These are phyloP conservation scores for Lepidocyrtinus sp. DNA, from an alignment of 2,888 invertebrate species.

Conservation along the genomic window DNA sequence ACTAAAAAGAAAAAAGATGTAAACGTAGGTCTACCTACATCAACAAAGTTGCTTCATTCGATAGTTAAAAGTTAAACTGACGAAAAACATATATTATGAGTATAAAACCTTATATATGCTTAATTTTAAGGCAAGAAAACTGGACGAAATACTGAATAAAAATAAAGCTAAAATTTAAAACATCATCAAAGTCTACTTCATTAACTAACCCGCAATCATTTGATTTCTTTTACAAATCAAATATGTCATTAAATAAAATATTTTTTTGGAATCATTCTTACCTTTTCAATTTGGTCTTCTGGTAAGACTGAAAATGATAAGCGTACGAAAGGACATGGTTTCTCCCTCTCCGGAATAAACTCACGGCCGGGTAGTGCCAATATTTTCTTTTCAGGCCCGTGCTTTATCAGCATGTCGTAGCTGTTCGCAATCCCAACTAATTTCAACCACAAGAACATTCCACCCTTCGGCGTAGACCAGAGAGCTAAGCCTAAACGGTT, in stretches of 20 bases:
- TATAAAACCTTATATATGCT: too few species aligned
- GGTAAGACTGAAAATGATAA: constrained; percentile 81
- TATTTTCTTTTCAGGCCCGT: constrained; percentile 80
- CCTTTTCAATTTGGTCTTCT: constrained; percentile 78
- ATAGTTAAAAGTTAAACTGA: too few species aligned
- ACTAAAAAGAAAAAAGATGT: too few species aligned
- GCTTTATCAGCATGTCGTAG: constrained; percentile 81
- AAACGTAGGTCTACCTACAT: too few species aligned
- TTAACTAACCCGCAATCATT: too few species aligned
- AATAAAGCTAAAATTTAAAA: too few species aligned
- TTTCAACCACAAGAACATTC: constrained; percentile 86
- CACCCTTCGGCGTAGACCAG: constrained; percentile 80
- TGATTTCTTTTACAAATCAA: too few species aligned
- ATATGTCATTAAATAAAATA: background rate
- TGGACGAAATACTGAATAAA: too few species aligned
- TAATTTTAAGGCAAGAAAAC: too few species aligned
- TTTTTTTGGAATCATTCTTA: constrained; percentile 71
- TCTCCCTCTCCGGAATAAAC: constrained; percentile 78
- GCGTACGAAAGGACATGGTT: constrained; percentile 80
- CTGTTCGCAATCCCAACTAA: constrained; percentile 81
- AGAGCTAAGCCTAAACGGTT: constrained; percentile 76
- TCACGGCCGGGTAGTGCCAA: constrained; percentile 83
- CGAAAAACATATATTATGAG: too few species aligned
- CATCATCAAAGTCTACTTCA: too few species aligned
- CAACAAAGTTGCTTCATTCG: too few species aligned